Evolutionary conservation across 2,888 invertebrate genomes (phyloP).

Genomic region (Metalampra italica): DNA sequence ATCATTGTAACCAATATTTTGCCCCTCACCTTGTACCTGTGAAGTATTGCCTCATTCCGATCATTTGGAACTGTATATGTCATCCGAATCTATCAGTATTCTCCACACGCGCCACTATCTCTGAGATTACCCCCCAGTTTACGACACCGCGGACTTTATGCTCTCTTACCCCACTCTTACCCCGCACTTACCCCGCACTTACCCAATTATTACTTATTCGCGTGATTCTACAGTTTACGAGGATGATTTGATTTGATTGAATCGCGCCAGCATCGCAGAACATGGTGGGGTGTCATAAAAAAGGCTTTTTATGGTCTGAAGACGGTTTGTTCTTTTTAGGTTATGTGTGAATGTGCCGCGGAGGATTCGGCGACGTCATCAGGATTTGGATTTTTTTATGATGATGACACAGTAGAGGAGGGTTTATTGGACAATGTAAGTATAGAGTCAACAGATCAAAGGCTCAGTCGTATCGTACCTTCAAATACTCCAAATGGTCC

Average conservation of each 20-base stretch:
- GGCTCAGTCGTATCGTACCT: no score
- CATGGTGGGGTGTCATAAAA: neutral
- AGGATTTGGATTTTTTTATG: neutral
- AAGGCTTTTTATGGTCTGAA: neutral
- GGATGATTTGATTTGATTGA: constrained; percentile 39
- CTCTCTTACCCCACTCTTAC: neutral
- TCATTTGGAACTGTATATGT: neutral
- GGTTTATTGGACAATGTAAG: neutral
- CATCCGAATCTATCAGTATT: constrained; percentile 3
- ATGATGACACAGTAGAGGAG: neutral
- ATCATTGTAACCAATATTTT: no score
- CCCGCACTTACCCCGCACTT: constrained; percentile 13
- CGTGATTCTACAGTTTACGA: constrained; percentile 27
- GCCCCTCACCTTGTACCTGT: no score
- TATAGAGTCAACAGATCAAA: no score
- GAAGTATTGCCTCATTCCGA: neutral
- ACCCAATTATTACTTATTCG: constrained; percentile 33
- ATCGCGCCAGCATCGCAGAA: constrained; percentile 22
- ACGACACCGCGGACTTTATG: neutral
- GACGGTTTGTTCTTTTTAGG: neutral
- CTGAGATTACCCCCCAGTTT: constrained; percentile 1
- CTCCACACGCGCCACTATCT: neutral
- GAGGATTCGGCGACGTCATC: neutral
- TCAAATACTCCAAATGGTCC: no score
- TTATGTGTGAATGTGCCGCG: neutral